phyloP scores from a whole-genome alignment of 2,797 vertebrate species.

The Catharus ustulatus region DNA sequence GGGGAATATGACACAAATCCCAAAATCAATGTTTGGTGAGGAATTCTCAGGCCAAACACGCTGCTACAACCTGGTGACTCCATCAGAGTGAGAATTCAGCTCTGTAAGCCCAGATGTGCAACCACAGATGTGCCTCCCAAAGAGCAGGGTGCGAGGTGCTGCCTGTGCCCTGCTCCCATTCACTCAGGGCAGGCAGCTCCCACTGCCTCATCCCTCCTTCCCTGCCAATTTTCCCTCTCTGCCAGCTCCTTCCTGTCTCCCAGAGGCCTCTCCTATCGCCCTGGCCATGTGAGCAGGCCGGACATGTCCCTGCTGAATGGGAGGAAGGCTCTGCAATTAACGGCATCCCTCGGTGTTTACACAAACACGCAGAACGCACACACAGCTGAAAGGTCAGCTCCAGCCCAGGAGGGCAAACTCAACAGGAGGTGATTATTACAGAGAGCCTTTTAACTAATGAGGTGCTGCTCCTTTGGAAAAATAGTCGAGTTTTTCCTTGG shows the following conservation, averaged over 20 bases:
- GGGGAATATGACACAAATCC: not conserved
- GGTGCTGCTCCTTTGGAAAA: not conserved
- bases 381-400: conserved; percentile 60
- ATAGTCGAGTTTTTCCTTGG: not conserved
- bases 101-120: not conserved
- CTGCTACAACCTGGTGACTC: not conserved
- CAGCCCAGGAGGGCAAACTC: conserved; percentile 23
- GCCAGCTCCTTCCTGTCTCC: too few species aligned
- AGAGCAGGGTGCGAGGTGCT: not conserved
- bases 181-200: not conserved
- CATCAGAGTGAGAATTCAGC: accelerated
- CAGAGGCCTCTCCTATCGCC: conserved; percentile 52
- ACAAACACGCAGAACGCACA: conserved; percentile 69
- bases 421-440: not conserved
- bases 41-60: accelerated
- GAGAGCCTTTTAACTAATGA: conserved; percentile 11
- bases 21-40: accelerated
- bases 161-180: not conserved
- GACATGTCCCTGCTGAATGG: conserved; percentile 74
- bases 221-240: not conserved
- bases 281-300: conserved; percentile 63
- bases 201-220: not conserved
- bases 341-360: conserved; percentile 74
- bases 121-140: not conserved
- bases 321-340: conserved; percentile 81